Evolutionary conservation across 2,888 invertebrate species (phyloP).

Genomic region (Acrobasis repandana): DNA sequence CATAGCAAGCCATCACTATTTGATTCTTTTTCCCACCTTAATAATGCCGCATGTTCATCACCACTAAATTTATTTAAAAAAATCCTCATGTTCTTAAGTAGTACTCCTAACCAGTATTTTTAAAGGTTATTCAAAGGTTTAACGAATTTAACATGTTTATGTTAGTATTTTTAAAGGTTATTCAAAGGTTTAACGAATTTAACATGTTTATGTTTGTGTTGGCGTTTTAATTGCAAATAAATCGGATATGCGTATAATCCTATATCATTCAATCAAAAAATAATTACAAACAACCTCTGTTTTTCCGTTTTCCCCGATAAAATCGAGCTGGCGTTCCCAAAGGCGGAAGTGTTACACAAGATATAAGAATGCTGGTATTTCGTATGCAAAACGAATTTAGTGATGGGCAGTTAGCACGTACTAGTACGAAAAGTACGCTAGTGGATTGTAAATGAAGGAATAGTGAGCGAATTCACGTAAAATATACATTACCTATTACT

Average conservation of each 20-base stretch:
- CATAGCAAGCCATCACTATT: too few species aligned
- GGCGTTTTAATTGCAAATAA: too few species aligned
- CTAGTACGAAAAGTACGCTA: not conserved
- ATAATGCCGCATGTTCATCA: too few species aligned
- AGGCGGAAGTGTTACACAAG: constrained; percentile 20
- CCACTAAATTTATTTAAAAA: too few species aligned
- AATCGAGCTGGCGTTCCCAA: constrained; percentile 8
- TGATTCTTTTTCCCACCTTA: too few species aligned
- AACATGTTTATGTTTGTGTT: too few species aligned
- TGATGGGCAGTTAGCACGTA: constrained; percentile 6
- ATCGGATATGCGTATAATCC: not conserved
- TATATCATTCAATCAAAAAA: not conserved
- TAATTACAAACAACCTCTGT: not conserved
- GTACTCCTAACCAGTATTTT: too few species aligned
- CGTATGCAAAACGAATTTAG: constrained; percentile 12
- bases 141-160: too few species aligned
- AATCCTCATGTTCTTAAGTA: too few species aligned
- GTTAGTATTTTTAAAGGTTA: too few species aligned
- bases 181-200: too few species aligned
- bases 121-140: too few species aligned
- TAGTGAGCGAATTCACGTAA: not conserved
- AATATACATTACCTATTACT: not conserved
- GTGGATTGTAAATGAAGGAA: not conserved
- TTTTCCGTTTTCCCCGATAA: constrained; percentile 14
- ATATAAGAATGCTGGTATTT: constrained; percentile 8